Base-by-base conservation (phyloP, 1,140 invertebrate genomes). In the Tetramorium simillimum region DNA sequence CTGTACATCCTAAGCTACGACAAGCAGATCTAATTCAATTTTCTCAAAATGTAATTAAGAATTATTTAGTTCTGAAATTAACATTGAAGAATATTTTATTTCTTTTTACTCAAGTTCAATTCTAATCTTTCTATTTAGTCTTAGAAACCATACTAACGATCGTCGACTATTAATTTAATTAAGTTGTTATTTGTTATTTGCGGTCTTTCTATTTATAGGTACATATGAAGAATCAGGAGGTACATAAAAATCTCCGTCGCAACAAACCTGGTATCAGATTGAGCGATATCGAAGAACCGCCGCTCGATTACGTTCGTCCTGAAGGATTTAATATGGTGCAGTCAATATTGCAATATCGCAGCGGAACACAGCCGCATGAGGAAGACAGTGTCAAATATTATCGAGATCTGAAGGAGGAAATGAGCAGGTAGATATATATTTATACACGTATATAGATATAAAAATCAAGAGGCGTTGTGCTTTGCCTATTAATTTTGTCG, bases 211-310 rank as follows among this genome's bases (percentile, higher is more conserved):
- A 16, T 56, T 10, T 4, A 1, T 40, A 97, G 97, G 96, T 97
- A 37, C 97, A 97, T 86, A 96, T 96, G 93, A 96, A 96, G 78
- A 97, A 97, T 91, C 96, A 97, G 93, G 97, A 97, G 58, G 94
- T 96, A 7, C 97, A 97, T 91, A 97, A 97, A 89, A 96, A 96
- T 91, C 93, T 97, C 46, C 95, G 97, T 4, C 95, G 96, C 7
- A 97, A 97, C 87, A 97, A 97, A 90, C 95, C 96, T 2, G 96
- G 96, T 1, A 94, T 97, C 16, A 93, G 95, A 33, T 76, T 97
- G 49, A 92, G 94, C 37, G 96, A 97, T 4, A 93, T 97, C 24
- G 95, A 96, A 62, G 93, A 95, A 40, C 93, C 95, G 9, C 96
- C 96, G 0, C 92, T 94, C 2, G 95, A 96, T 87, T 97, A 97